These are phyloP conservation scores for Tipula lateralis DNA, from an alignment of 2,888 invertebrate species.

Conservation along the genomic window DNA sequence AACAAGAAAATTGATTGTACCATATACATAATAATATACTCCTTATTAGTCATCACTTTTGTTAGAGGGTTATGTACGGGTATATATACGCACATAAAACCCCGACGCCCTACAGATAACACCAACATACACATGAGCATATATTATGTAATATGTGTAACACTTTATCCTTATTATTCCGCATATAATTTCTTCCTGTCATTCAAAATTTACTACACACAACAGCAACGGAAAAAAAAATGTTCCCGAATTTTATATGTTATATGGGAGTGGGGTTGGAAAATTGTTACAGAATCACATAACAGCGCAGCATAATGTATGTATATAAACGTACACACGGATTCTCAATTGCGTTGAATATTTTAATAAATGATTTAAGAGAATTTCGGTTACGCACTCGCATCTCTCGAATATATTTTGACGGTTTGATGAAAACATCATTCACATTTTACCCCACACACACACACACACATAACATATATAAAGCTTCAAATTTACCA, in stretches of 20 bases:
- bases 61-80: background rate
- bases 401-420: background rate
- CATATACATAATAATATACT: background rate
- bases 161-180: conserved; percentile 6
- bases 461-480: too few species aligned
- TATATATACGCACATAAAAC: background rate
- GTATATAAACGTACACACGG: background rate
- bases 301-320: background rate
- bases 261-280: background rate
- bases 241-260: background rate
- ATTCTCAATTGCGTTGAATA: background rate
- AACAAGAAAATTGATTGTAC: background rate
- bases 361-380: background rate
- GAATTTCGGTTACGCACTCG: background rate
- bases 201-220: background rate
- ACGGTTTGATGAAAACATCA: background rate
- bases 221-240: background rate
- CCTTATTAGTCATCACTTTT: conserved; percentile 9
- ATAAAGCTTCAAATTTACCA: too few species aligned
- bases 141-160: background rate
- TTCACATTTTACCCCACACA: too few species aligned
- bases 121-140: background rate
- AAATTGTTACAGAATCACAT: background rate
- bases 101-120: background rate
- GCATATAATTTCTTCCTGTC: conserved; percentile 11